A percentile compares a stretch with the other conserved stretches of the same genome.
These are phyloP conservation scores for Gastracanthus pulcherrimus DNA, from an alignment of 2,888 invertebrate species.

Conservation along the genomic window DNA sequence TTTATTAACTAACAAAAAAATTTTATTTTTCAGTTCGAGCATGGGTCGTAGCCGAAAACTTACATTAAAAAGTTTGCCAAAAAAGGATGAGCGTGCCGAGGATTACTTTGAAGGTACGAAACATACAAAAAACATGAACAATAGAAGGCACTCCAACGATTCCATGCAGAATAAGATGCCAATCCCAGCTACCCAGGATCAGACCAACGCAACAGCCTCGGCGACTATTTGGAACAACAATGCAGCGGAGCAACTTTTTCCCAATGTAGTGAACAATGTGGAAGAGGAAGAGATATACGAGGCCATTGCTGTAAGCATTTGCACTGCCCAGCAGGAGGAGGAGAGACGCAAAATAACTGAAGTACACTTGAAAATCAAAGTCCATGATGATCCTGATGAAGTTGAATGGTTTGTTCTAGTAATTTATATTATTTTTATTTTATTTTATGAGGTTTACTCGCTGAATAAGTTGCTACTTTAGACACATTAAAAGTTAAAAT, in stretches of 20 bases:
- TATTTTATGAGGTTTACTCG: too few relatives aligned
- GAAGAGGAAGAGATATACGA: conserved; percentile 57
- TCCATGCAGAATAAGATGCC: neutral
- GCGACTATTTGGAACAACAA: conserved; percentile 34
- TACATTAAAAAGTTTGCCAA: neutral
- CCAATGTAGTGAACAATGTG: conserved; percentile 46
- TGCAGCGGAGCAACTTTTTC: conserved; percentile 49
- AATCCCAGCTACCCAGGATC: neutral
- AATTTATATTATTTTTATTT: neutral
- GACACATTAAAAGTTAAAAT: too few relatives aligned
- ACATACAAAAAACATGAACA: neutral
- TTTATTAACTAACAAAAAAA: neutral
- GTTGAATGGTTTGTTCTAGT: conserved; percentile 34
- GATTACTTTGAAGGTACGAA: conserved; percentile 28
- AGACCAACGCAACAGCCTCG: neutral
- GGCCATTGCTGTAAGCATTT: conserved; percentile 58
- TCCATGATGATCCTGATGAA: conserved; percentile 20
- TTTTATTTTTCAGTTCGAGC: conserved; percentile 4
- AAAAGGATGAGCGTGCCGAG: conserved; percentile 4
- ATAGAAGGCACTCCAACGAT: neutral
- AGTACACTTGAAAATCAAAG: neutral
- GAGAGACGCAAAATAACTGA: conserved; percentile 11
- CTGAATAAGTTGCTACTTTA: too few relatives aligned
- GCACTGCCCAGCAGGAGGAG: conserved; percentile 42
- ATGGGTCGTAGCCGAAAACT: neutral